A percentile compares a stretch with the other conserved stretches of the same genome.
These are phyloP conservation scores for Drosophila percnosoma DNA, from an alignment of 2,888 invertebrate genomes.

Conservation along the genomic window DNA sequence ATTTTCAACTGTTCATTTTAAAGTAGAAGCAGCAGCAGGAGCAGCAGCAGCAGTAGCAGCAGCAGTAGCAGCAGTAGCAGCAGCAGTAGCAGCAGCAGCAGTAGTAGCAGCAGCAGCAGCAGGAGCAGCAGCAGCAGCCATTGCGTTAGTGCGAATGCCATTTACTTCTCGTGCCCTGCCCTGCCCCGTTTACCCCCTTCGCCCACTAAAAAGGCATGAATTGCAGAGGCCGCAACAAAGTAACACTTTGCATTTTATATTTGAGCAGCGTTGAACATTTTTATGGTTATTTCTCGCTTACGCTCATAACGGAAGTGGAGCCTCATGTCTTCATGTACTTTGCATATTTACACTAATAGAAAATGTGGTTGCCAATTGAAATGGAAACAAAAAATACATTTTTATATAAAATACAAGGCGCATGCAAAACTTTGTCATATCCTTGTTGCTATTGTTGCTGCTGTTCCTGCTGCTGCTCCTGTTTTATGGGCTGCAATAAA, in stretches of 20 bases:
- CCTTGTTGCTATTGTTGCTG: constrained; percentile 48
- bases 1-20: constrained; percentile 64
- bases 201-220: not conserved
- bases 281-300: constrained; percentile 67
- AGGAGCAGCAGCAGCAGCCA: not conserved
- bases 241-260: constrained; percentile 74
- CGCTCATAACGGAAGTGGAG: constrained; percentile 73
- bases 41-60: constrained; percentile 11
- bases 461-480: constrained; percentile 47
- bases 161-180: constrained; percentile 9
- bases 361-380: constrained; percentile 78
- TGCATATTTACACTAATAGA: constrained; percentile 82
- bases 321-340: constrained; percentile 81
- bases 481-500: constrained; percentile 79
- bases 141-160: constrained; percentile 10
- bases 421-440: constrained; percentile 66
- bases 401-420: constrained; percentile 36
- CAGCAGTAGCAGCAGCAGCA: constrained; percentile 5
- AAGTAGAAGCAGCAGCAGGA: constrained; percentile 51
- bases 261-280: constrained; percentile 65
- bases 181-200: too few species aligned
- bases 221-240: constrained; percentile 60
- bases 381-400: constrained; percentile 26
- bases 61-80: constrained; percentile 42
- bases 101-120: not conserved